Evolutionary conservation across 2,797 vertebrate species (phyloP), one percentile per base, ranked within the genome.

Genomic region (Malurus leucopterus): DNA sequence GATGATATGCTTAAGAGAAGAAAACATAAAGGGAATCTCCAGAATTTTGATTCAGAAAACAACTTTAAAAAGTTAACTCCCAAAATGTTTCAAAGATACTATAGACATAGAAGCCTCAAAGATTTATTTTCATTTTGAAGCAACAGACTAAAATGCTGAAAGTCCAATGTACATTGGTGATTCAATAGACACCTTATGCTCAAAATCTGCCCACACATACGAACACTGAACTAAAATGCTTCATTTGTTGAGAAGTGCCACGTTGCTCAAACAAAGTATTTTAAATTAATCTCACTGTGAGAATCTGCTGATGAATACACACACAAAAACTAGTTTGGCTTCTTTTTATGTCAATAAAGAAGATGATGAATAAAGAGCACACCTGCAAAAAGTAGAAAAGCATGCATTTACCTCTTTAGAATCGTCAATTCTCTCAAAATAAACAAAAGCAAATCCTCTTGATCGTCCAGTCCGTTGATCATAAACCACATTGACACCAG

Each of bases 391-490:
- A 71, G 11, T 3, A 47, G 13, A 15, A 71, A 88, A 90, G 3
- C 3, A 53, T 16, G 44, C 84, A 86, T 55, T 95, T 98, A 99
- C 99, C 98, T 99, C 98, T 95, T 99, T 99, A 72, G 98, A 98
- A 93, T 99, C 98, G 46, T 99, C 98, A 63, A 99, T 97, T 94
- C 98, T 98, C 95, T 99, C 98, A 87, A 98, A 99, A 96, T 99
- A 99, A 94, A 99, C 98, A 4, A 99, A 99, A 71, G 98, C 98
- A 93, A 99, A 99, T 95, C 99, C 99, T 67, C 98, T 97, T 78
- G 99, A 99, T 80, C 98, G 96, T 11, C 98, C 98, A 11, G 98
- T 99, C 78, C 98, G 97, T 72, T 99, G 99, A 96, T 99, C 98
- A 50, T 99, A 99, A 90, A 99, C 99, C 34, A 99, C 98, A 67